Evolutionary conservation across 1,140 invertebrate genomes (phyloP), one percentile per base, ranked within the genome.

Genomic region (Argopecten irradians): DNA sequence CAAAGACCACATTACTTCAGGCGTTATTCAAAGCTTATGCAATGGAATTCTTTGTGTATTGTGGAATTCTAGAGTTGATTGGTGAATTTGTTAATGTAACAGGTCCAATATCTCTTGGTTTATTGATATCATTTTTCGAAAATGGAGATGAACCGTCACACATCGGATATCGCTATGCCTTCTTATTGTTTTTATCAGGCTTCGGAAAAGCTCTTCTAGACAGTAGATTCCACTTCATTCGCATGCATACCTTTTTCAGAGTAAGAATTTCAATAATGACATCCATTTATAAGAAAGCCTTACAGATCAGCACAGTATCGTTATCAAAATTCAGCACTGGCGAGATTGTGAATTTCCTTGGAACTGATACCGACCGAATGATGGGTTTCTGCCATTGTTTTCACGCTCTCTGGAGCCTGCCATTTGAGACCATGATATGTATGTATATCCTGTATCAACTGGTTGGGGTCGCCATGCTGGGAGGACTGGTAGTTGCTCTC

Each of bases 261-360:
- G 55, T 71, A 28, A 71, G 55, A 71, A 71, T 71, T n/a, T 71
- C 55, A 0, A 71, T 71, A 8, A 71, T 71, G 55, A 71, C 55
- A 28, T 7, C 55, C 7, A 71, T 71, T 2, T 71, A 71, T 71
- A n/a, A 71, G 55, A 71, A 71, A 71, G 55, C n/a, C 1, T 71
- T 71, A 16, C 55, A 28, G 28, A 71, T 71, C n/a, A 71, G n/a
- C 28, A 71, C 55, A 28, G 55, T 71, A 5, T 71, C 55, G 0
- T 71, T 71, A 71, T 71, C 55, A 16, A 71, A 71, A 71, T 71
- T 71, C 55, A 71, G 55, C n/a, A 71, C 55, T 71, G 55, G 55
- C 11, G 55, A 71, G 55, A n/a, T 71, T 71, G 55, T 71, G 22
- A 71, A 71, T n/a, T 71, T 71, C 28, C 55, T 71, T 28, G 55